A percentile compares a stretch with the other conserved stretches of the same genome.
Conservation (phyloP, 2,888 invertebrate genomes). For the Sclerodermus sp. region DNA sequence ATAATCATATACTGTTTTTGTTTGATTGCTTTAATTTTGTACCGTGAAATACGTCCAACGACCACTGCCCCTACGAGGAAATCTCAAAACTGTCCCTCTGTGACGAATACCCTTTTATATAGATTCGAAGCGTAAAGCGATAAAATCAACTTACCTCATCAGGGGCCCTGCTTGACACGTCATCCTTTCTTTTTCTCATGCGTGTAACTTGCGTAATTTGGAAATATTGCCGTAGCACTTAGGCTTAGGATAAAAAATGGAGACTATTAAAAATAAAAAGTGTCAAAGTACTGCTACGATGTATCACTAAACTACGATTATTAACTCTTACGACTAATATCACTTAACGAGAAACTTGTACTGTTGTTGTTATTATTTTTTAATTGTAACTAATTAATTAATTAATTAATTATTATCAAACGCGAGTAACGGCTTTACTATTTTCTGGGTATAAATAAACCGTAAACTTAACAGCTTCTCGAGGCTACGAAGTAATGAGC, state of each 20-base stretch:
- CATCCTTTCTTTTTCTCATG: neutral
- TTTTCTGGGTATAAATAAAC: constrained; percentile 28
- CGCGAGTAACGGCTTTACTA: constrained; percentile 31
- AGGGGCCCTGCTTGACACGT: too few relatives aligned
- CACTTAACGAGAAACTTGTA: constrained; percentile 17
- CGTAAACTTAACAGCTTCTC: constrained; percentile 18
- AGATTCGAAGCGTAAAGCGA: too few relatives aligned
- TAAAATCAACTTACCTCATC: too few relatives aligned
- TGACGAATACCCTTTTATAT: too few relatives aligned
- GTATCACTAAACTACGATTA: constrained; percentile 25
- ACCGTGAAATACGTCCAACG: constrained; percentile 31
- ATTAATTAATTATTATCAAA: constrained; percentile 21
- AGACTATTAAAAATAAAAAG: constrained; percentile 39
- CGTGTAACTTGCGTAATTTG: constrained; percentile 35
- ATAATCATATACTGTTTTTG: too few relatives aligned
- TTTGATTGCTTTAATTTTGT: neutral
- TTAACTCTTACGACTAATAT: constrained; percentile 32
- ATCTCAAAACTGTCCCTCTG: too few relatives aligned
- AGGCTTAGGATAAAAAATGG: constrained; percentile 33
- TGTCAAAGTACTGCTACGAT: constrained; percentile 50
- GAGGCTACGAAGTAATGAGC: constrained; percentile 26
- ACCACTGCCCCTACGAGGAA: constrained; percentile 23
- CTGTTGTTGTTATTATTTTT: constrained; percentile 33
- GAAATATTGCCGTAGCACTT: constrained; percentile 45
- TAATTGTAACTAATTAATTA: constrained; percentile 21